Base-by-base conservation (phyloP, 2,113 vertebrate genomes). In the Oryzias melastigma region DNA sequence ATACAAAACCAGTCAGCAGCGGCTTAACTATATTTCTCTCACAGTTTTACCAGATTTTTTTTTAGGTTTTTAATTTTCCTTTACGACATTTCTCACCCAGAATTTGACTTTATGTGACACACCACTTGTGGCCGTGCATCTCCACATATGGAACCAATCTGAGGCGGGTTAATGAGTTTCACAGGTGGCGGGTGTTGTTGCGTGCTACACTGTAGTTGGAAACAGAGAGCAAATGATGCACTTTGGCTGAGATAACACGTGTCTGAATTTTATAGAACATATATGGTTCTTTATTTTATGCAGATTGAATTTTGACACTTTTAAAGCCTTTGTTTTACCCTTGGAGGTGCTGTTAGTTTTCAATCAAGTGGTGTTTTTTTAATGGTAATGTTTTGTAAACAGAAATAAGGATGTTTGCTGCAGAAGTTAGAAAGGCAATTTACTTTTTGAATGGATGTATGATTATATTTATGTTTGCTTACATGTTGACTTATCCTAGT, bases 61-160 rank as follows among this genome's bases (percentile, higher is more conserved):
- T 20, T 20, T 45, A 12, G 8, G 35, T 35, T 35, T 35, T 35
- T 35, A 35, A 12, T 35, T 16, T 19, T 18, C 41, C 20, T 46
- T 27, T 48, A 52, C 70, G 66, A 18, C 70, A 75, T 75, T 65
- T 80, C 75, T 83, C 71, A 78, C 84, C 85, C 82, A 84, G 68
- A 66, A 66, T 85, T 89, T 71, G 72, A 73, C 84, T 89, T 88
- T 84, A 87, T 87, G 67, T 77, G 75, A 83, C 77, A 78, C 77
- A 77, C 78, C 78, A 75, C 82, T 87, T 77, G 71, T 80, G 74
- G 66, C 73, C 82, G 83, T 87, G 73, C 58, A 87, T 91, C 85
- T 79, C 62, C 80, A 66, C 89, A 91, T 84, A 69, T 88, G 88
- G 86, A 87, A 89, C 69, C 72, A 88, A 87, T 90, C 71, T 77